Base-by-base conservation (phyloP, 2,888 invertebrate species). In the Rugalucina vietnamica region DNA sequence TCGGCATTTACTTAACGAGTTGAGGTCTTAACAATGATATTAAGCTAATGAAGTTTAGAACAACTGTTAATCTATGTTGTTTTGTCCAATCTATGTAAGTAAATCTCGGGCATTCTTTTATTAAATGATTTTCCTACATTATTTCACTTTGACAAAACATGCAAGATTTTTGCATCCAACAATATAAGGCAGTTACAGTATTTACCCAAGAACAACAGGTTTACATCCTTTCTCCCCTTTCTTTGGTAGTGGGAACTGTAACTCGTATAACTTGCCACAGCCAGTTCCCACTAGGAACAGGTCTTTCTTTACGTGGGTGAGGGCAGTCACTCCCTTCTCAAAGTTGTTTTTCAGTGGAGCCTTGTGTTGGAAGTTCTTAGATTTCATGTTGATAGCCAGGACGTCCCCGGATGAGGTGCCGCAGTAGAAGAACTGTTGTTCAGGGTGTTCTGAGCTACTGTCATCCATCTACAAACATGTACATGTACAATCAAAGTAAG, bases 341-440 rank as follows among this genome's bases (percentile, higher is more conserved):
- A 87, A 84, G 79, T 91, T 90, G 65, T 94, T 91, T 82, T 95
- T 95, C 65, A 89, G 91, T 34, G 93, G 93, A 8, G 92, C 92
- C 50, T 92, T 86, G 79, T 87, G 90, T 82, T 94, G 93, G 86
- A 95, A 92, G 72, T 91, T 89, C 43, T 91, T 87, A 4, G 94
- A 91, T 12, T 80, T 88, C 85, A 93, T 93, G 87, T 93, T 94
- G 39, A 95, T 91, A 39, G 89, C 92, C 37, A 97, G 94, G 18
- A 97, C 95, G 92, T 97, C 98, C 43, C 97, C 98, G 92, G 98
- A 97, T 18, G 96, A 96, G 21, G 98, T 98, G 8, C 98, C 98
- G 89, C 98, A 97, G 94, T 97, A 98, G 71, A 97, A 97, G 84
- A 96, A 96, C 70, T 96, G 96, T 93, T 76, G 71, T 5, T 98